phyloP scores from a whole-genome alignment of 2,797 vertebrate species.

The Spea hammondii region DNA sequence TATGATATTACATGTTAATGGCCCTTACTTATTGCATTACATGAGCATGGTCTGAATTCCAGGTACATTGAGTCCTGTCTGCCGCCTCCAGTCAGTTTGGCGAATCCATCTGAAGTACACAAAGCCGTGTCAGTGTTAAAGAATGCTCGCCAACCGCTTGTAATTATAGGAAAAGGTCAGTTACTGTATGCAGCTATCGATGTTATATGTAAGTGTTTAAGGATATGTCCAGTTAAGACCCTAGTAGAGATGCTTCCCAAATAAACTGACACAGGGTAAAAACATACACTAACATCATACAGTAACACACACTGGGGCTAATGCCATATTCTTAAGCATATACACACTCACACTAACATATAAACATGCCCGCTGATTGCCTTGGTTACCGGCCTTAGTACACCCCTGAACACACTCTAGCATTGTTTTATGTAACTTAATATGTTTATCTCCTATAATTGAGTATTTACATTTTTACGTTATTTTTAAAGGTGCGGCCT shows the following conservation, averaged over 20 bases:
- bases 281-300: no score
- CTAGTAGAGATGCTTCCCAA: no score
- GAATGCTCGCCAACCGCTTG: slow-evolving; percentile 77
- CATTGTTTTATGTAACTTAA: not conserved
- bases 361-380: no score
- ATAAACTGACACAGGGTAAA: no score
- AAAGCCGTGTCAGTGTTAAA: slow-evolving; percentile 71
- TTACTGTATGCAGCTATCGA: not conserved
- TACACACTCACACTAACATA: no score
- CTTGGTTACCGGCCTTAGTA: no score
- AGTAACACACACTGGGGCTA: no score
- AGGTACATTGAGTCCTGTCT: slow-evolving; percentile 71
- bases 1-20: no score
- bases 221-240: no score
- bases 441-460: not conserved
- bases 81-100: slow-evolving; percentile 78
- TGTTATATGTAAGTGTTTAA: no score
- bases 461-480: not conserved
- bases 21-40: no score
- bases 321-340: no score
- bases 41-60: slow-evolving; percentile 25
- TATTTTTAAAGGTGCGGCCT: slow-evolving; percentile 81
- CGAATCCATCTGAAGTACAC: slow-evolving; percentile 67
- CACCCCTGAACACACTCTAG: not conserved
- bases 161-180: slow-evolving; percentile 93